Evolutionary conservation across 2,888 invertebrate species (phyloP).

Genomic region (Caenorhabditis afra): DNA sequence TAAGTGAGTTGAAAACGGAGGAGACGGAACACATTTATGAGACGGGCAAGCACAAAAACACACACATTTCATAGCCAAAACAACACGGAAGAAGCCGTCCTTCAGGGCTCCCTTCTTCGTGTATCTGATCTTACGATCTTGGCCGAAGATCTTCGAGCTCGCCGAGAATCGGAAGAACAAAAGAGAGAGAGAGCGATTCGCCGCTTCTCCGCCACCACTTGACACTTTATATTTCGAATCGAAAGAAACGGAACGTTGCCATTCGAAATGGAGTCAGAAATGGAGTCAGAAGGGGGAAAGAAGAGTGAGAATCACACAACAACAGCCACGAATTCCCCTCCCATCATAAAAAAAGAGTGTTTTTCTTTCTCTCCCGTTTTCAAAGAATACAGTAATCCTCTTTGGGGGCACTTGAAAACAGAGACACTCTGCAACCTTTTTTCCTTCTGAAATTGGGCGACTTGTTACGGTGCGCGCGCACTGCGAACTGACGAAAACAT

Average conservation of each 20-base stretch:
- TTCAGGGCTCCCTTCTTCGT: neutral
- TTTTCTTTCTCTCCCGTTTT: too few species aligned
- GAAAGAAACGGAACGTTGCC: neutral
- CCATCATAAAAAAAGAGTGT: neutral
- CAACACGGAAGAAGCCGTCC: neutral
- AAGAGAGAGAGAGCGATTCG: too few species aligned
- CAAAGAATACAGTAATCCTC: neutral
- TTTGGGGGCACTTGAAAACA: neutral
- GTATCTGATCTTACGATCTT: neutral
- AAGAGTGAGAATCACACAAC: neutral
- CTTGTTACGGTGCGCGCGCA: conserved; percentile 8
- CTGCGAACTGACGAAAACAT: conserved; percentile 10
- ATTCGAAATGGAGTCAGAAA: neutral
- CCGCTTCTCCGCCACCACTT: too few species aligned
- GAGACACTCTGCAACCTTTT: neutral
- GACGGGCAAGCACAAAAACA: conserved; percentile 7
- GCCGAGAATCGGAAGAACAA: too few species aligned
- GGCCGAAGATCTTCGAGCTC: too few species aligned
- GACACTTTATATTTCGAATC: neutral
- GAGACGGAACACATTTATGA: conserved; percentile 11
- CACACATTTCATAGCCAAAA: conserved; percentile 12
- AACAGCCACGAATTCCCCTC: neutral
- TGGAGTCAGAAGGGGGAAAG: too few species aligned
- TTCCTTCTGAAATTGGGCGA: neutral
- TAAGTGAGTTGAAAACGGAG: conserved; percentile 5